Percentiles rank a stretch among this genome's conserved stretches.
phyloP scores from a whole-genome alignment of 2,888 invertebrate genomes.

The Drosophila buzzatii region DNA sequence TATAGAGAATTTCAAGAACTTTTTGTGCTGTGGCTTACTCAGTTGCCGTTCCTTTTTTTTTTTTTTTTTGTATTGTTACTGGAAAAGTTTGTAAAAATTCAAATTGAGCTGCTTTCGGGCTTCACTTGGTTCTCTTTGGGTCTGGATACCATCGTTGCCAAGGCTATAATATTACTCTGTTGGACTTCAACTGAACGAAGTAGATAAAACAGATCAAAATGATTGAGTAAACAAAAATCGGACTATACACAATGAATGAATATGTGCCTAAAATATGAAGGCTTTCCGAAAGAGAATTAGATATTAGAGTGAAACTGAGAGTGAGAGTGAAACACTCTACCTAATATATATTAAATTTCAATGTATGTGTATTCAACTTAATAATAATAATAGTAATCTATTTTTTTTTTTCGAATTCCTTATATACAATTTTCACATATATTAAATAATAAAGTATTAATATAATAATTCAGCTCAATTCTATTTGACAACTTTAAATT shows the following conservation, averaged over 20 bases:
- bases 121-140: constrained; percentile 27
- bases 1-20: constrained; percentile 21
- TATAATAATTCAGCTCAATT: too few relatives aligned
- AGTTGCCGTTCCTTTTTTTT: not conserved
- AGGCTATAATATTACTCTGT: not conserved
- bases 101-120: constrained; percentile 37
- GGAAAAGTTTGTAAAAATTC: constrained; percentile 35
- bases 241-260: not conserved
- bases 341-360: too few relatives aligned
- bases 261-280: not conserved
- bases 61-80: not conserved
- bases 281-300: not conserved
- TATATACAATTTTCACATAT: too few relatives aligned
- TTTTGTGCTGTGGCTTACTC: not conserved
- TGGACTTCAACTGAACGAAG: not conserved
- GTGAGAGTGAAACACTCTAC: not conserved
- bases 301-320: not conserved
- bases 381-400: too few relatives aligned
- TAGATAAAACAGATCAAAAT: not conserved
- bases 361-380: too few relatives aligned
- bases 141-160: not conserved
- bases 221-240: not conserved
- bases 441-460: too few relatives aligned
- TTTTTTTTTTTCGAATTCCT: too few relatives aligned
- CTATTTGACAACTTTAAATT: too few relatives aligned